These are phyloP conservation scores for Lasioglossum baleicum DNA, from an alignment of 1,140 invertebrate genomes.

Conservation along the genomic window DNA sequence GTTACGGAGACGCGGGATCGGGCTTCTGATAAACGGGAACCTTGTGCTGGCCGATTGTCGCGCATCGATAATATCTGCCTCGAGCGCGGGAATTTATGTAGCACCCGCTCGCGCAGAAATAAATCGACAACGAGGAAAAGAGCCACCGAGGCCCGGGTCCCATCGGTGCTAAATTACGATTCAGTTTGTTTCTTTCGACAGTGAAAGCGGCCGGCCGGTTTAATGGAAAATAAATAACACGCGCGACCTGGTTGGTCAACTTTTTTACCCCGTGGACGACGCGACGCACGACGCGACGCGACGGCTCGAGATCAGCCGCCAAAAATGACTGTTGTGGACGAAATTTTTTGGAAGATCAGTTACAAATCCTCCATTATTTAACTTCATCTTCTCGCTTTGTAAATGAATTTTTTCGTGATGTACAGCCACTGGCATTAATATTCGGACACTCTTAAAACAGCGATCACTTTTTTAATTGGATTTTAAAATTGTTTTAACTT, in stretches of 20 bases:
- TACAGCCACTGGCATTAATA: too few species aligned
- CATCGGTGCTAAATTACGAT: constrained; percentile 19
- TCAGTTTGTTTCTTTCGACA: background rate
- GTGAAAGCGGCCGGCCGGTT: background rate
- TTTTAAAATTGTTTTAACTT: too few species aligned
- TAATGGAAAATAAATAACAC: constrained; percentile 31
- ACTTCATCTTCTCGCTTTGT: too few species aligned
- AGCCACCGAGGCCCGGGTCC: background rate
- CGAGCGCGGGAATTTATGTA: too few species aligned
- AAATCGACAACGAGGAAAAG: constrained; percentile 5
- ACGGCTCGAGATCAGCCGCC: too few species aligned
- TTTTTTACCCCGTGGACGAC: background rate
- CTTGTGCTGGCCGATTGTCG: constrained; percentile 22
- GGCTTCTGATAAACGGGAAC: constrained; percentile 24
- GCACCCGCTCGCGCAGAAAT: background rate
- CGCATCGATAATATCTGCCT: constrained; percentile 15
- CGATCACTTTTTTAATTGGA: too few species aligned
- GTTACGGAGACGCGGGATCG: constrained; percentile 15
- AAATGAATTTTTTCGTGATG: too few species aligned
- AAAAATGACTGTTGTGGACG: too few species aligned
- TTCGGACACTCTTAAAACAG: too few species aligned
- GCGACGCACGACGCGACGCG: too few species aligned
- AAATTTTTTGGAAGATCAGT: too few species aligned
- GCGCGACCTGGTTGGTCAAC: background rate
- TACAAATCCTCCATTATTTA: too few species aligned